Base-by-base conservation (phyloP, 2,797 vertebrate species). In the Melanotaenia parkinsoni region DNA sequence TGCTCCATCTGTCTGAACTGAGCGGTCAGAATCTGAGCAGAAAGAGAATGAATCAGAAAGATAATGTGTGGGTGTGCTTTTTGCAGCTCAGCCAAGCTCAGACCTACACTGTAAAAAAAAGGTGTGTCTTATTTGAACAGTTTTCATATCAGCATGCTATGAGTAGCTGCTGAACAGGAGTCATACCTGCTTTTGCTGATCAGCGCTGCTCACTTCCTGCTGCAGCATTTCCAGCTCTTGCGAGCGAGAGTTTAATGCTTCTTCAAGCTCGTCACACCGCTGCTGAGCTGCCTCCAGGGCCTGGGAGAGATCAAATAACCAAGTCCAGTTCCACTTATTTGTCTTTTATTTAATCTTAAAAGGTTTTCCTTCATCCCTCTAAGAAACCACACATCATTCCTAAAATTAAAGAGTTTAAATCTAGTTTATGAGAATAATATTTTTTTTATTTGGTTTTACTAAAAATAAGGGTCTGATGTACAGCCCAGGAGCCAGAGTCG, bases 151-250 rank as follows among this genome's bases (percentile, higher is more conserved):
- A 57, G 33, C 9, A 4, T 50, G 40, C 20, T 43, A 43, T 40
- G 40, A 43, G 40, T 16, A 62, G 35, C 40, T n/a, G 22, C 16
- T 18, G 6, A 63, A 71, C 74, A 58, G 72, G 60, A 63, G 54
- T 28, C n/a, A 26, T 87, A 99, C 98, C 97, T 96, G 95, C 76
- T 97, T 99, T 72, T 96, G 95, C 67, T 96, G 93, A 71, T 98
- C 96, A 0, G 95, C 95, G 14, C 87, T 79, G 76, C 67, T 91
- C 43, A 99, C 83, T 81, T 99, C 97, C 83, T 95, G 94, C 81
- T 99, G 96, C 62, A 99, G 91, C 94, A 98, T 88, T 56, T 97
- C 96, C 38, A 98, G 83, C 40, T 96, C 95, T 64, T 96, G 95
- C 35, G 95, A 88, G 1, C 93, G 95, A 65, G 96, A 96, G 30